Evolutionary conservation across 1,140 invertebrate genomes (phyloP).

Genomic region (Euura saliciscinereae): DNA sequence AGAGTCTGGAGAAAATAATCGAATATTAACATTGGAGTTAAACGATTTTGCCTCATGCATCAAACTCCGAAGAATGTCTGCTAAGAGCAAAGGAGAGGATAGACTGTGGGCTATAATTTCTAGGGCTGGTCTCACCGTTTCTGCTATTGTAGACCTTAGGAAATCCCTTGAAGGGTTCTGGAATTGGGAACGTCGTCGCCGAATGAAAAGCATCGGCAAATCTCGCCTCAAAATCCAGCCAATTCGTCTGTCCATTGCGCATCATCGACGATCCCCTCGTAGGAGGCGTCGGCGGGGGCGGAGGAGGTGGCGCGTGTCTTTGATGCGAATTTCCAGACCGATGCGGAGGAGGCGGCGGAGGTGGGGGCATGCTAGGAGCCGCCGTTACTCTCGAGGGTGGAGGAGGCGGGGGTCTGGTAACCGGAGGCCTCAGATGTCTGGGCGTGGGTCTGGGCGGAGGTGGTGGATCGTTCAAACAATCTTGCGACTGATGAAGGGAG

Average conservation of each 20-base stretch:
- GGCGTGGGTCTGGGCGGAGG: slow-evolving; percentile 34
- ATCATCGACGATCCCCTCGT: slow-evolving; percentile 43
- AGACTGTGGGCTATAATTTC: slow-evolving; percentile 13
- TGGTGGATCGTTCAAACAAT: slow-evolving; percentile 52
- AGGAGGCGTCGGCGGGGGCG: slow-evolving; percentile 43
- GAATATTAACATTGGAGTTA: neutral
- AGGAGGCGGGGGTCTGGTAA: slow-evolving; percentile 55
- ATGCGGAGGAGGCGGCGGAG: slow-evolving; percentile 52
- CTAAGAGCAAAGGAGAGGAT: slow-evolving; percentile 20
- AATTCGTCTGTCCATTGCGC: slow-evolving; percentile 32
- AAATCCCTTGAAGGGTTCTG: slow-evolving; percentile 57
- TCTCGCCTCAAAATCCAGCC: slow-evolving; percentile 57
- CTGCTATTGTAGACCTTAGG: slow-evolving; percentile 64
- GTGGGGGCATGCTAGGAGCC: slow-evolving; percentile 38
- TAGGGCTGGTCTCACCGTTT: slow-evolving; percentile 51
- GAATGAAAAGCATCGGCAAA: slow-evolving; percentile 61
- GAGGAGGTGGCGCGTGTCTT: slow-evolving; percentile 40
- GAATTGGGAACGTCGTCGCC: slow-evolving; percentile 58
- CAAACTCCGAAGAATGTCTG: slow-evolving; percentile 29
- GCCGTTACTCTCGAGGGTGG: slow-evolving; percentile 41
- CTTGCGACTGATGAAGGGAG: slow-evolving; percentile 62
- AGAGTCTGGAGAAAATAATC: neutral
- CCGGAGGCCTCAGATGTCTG: slow-evolving; percentile 50
- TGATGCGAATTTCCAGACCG: slow-evolving; percentile 42
- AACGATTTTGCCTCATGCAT: slow-evolving; percentile 13